phyloP scores from a whole-genome alignment of 1,140 invertebrate species.

The Limonius californicus region DNA sequence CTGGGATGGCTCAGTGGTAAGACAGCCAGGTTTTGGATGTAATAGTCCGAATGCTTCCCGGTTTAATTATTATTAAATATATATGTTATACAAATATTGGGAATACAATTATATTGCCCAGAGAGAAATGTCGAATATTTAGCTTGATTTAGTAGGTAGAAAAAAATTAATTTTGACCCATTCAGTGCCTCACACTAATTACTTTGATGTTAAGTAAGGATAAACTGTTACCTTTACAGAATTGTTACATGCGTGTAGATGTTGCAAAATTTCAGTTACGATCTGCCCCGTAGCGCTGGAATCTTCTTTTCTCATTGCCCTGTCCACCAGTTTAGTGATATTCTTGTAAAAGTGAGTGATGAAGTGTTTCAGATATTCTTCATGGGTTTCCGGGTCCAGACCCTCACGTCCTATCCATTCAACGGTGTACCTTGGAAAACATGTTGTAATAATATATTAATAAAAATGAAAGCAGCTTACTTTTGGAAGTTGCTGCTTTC shows the following conservation, averaged over 20 bases:
- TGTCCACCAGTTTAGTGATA: conserved; percentile 87
- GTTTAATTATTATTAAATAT: too few relatives aligned
- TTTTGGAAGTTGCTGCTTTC: conserved; percentile 84
- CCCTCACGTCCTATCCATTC: conserved; percentile 97
- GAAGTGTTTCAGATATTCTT: conserved; percentile 93
- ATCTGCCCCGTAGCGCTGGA: conserved; percentile 90
- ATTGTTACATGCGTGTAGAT: conserved; percentile 94
- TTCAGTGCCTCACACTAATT: too few relatives aligned
- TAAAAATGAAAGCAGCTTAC: conserved; percentile 52
- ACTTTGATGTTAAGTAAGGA: too few relatives aligned
- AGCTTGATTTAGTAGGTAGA: too few relatives aligned
- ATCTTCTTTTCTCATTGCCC: conserved; percentile 94
- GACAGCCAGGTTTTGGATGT: too few relatives aligned
- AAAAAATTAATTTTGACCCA: too few relatives aligned
- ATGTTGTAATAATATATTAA: neutral
- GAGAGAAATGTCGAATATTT: too few relatives aligned
- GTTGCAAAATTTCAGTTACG: conserved; percentile 93
- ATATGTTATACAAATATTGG: too few relatives aligned
- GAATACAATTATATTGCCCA: too few relatives aligned
- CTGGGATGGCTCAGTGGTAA: too few relatives aligned
- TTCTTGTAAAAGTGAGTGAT: conserved; percentile 93
- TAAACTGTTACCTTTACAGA: conserved; percentile 85
- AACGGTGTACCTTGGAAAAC: conserved; percentile 75
- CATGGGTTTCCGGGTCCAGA: conserved; percentile 86
- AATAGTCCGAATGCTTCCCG: too few relatives aligned